Evolutionary conservation across 2,888 invertebrate species (phyloP), one percentile per base, ranked within the genome.

Genomic region (Eulithis testata): DNA sequence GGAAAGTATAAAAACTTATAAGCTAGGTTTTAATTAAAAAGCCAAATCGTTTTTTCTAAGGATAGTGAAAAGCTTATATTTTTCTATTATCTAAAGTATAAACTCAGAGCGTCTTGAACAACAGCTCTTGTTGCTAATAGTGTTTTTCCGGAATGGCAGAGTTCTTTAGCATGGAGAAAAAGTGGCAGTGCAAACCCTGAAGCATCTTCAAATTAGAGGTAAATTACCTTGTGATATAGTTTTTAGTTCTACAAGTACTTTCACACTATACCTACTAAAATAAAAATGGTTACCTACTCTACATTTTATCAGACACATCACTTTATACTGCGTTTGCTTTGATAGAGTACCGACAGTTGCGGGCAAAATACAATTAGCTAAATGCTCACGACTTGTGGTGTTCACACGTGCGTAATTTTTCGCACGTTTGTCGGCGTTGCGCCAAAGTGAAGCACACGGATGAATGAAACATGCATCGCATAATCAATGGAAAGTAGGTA

Each of bases 1-100:
- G 80, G 74, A 76, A 74, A 74, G 73, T 89, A 89, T 88, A 87
- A 88, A 88, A 89, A 79, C 81, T 79, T 83, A 84, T 85, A 84
- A 83, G 84, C 60, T 40, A 44, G 62, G 53, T 57, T 65, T 70
- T 71, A 66, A 68, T 71, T 71, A 65, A 70, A 71, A 56, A 60
- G n/a, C 14, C 51, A 47, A 47, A 62, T 37, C 59, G 45, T 31
- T 60, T 60, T 55, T 60, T 52, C 12, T 52, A 27, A 27, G n/a
- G 37, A 31, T 51, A 43, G 55, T 61, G 47, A 47, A 31, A 47
- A 47, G 14, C 47, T 12, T 12, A 14, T 47, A 5, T 4, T 14
- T 47, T 14, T 14, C 21, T 47, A 8, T 14, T 47, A 7, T 14
- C 21, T 47, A 8, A 47, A 47, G 12, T 4, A 45, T 45, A 4